Evolutionary conservation across 2,888 invertebrate species (phyloP).

Genomic region (Nephrotoma guestfalica): DNA sequence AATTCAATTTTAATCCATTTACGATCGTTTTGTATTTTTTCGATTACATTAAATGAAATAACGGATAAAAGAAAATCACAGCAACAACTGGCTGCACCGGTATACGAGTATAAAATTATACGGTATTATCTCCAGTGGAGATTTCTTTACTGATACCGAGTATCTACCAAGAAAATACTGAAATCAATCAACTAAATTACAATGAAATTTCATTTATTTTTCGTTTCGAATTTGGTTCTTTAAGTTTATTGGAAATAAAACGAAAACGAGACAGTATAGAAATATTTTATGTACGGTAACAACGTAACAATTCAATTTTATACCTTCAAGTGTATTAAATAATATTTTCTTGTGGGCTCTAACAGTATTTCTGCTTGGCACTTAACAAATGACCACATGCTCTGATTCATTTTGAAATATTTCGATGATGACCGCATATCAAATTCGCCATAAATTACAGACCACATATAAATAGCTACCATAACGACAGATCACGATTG

Average conservation of each 20-base stretch:
- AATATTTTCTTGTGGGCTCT: neutral
- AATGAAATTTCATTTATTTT: neutral
- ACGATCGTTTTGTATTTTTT: neutral
- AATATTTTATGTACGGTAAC: neutral
- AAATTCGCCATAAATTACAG: too few species aligned
- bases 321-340: neutral
- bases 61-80: neutral
- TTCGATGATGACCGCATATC: too few species aligned
- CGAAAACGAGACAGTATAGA: neutral
- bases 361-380: neutral
- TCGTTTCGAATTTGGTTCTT: neutral
- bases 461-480: too few species aligned
- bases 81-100: neutral
- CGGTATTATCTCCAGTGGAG: neutral
- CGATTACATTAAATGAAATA: neutral
- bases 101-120: neutral
- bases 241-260: neutral
- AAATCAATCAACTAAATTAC: neutral
- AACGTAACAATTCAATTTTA: neutral
- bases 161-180: neutral
- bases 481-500: too few species aligned
- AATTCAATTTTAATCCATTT: neutral
- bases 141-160: neutral
- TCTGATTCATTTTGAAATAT: too few species aligned
- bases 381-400: too few species aligned